phyloP scores from a whole-genome alignment of 2,113 vertebrate genomes.

The Pan troglodytes region DNA sequence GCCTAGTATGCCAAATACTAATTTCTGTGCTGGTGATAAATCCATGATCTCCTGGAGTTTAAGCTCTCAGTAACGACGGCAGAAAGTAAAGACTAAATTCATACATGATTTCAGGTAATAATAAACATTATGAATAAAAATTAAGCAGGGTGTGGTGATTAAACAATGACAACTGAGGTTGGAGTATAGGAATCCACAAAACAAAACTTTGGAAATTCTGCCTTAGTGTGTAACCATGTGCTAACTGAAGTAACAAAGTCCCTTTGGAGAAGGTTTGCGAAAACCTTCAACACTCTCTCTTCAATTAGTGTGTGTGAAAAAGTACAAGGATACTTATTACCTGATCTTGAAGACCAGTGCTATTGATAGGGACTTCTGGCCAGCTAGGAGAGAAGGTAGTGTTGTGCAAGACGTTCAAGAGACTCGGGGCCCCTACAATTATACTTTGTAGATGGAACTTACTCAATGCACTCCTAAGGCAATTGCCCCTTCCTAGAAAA shows the following conservation, averaged over 20 bases:
- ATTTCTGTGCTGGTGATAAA: background rate
- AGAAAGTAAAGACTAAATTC: background rate
- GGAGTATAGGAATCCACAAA: background rate
- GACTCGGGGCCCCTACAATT: background rate
- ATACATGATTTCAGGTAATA: background rate
- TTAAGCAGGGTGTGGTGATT: background rate
- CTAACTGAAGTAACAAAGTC: background rate
- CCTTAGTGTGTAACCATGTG: background rate
- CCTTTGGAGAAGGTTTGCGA: background rate
- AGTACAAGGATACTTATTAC: background rate
- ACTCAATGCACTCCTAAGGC: background rate
- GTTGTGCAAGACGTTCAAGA: no score
- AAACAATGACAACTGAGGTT: background rate
- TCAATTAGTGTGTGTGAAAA: background rate
- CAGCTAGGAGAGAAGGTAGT: background rate
- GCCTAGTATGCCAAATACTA: background rate
- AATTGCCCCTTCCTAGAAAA: background rate
- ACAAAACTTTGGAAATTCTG: background rate
- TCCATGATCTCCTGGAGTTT: background rate
- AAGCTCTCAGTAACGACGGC: background rate
- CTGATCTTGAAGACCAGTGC: background rate
- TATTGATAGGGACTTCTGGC: background rate
- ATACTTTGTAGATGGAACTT: background rate
- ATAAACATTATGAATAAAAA: background rate
- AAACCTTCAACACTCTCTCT: background rate